Percentiles rank a stretch among this genome's conserved stretches.
Evolutionary conservation across 2,888 invertebrate genomes (phyloP).

Genomic region (Drosophila leonis): DNA sequence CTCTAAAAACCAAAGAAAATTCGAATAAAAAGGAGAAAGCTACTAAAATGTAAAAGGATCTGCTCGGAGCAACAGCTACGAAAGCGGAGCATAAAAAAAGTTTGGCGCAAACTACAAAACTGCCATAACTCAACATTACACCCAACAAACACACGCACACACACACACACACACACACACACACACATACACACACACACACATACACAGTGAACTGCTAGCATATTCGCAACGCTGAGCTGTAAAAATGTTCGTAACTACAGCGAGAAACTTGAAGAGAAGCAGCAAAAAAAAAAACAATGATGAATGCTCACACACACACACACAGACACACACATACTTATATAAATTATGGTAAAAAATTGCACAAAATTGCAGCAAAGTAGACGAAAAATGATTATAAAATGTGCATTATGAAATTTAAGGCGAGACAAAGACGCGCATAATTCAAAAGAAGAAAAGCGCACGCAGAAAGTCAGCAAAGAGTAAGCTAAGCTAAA

Average conservation of each 20-base stretch:
- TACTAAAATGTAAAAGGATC: conserved; percentile 17
- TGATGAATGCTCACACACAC: conserved; percentile 46
- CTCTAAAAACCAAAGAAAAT: conserved; percentile 4
- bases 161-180: conserved; percentile 34
- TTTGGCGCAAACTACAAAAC: conserved; percentile 75
- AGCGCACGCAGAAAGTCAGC: conserved; percentile 34
- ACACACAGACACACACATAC: conserved; percentile 24
- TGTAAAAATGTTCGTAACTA: conserved; percentile 60
- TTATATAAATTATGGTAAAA: conserved; percentile 74
- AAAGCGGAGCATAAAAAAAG: conserved; percentile 66
- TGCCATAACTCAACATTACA: conserved; percentile 79
- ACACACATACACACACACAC: conserved; percentile 6
- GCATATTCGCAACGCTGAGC: conserved; percentile 65
- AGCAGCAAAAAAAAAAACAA: conserved; percentile 27
- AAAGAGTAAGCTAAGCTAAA: conserved; percentile 43
- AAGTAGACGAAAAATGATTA: conserved; percentile 79
- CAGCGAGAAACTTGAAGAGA: conserved; percentile 50
- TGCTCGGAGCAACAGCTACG: conserved; percentile 45
- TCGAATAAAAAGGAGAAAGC: conserved; percentile 2
- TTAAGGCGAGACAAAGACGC: conserved; percentile 76
- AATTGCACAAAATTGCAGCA: conserved; percentile 78
- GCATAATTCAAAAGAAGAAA: conserved; percentile 64
- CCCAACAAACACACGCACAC: conserved; percentile 43
- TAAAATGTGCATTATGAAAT: conserved; percentile 80
- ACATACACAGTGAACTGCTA: conserved; percentile 14